Conservation (phyloP, 37 sponge, comb jelly and placozoan species). For the Chondrosia reniformis region DNA sequence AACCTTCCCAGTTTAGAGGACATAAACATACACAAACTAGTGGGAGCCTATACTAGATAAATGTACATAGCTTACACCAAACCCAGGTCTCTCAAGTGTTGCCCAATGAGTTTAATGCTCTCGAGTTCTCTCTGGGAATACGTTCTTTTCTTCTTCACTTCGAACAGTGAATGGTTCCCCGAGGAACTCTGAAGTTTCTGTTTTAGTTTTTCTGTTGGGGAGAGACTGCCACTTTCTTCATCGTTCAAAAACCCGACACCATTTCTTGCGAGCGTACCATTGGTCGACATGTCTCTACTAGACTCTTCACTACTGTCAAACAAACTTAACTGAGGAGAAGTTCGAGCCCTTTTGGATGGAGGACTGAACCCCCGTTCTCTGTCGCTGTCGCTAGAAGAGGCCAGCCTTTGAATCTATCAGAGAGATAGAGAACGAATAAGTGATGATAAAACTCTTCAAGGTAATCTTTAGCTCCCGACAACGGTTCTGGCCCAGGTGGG, state of each 20-base stretch:
- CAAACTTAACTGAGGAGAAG: constrained; percentile 44
- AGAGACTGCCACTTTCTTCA: background rate
- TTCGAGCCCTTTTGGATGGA: constrained; percentile 73
- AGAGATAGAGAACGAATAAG: background rate
- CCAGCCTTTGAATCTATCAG: constrained; percentile 44
- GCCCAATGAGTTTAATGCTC: constrained; percentile 87
- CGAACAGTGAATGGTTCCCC: background rate
- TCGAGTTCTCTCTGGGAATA: constrained; percentile 46
- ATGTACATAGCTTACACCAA: constrained; percentile 60
- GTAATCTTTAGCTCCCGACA: no score
- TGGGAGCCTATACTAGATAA: no score
- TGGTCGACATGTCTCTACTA: background rate
- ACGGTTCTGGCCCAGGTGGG: no score
- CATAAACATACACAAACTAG: no score
- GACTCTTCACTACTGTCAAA: background rate
- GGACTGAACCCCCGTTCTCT: constrained; percentile 81
- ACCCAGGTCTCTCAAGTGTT: constrained; percentile 89
- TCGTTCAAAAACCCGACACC: background rate
- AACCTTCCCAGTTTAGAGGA: no score
- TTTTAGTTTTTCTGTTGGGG: background rate
- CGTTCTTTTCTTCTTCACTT: background rate
- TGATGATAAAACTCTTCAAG: no score
- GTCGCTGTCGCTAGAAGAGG: constrained; percentile 60
- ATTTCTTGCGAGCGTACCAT: background rate
- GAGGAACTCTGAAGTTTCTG: constrained; percentile 3